These are phyloP conservation scores for Malurus leucopterus DNA, from an alignment of 2,797 vertebrate genomes.

Conservation along the genomic window DNA sequence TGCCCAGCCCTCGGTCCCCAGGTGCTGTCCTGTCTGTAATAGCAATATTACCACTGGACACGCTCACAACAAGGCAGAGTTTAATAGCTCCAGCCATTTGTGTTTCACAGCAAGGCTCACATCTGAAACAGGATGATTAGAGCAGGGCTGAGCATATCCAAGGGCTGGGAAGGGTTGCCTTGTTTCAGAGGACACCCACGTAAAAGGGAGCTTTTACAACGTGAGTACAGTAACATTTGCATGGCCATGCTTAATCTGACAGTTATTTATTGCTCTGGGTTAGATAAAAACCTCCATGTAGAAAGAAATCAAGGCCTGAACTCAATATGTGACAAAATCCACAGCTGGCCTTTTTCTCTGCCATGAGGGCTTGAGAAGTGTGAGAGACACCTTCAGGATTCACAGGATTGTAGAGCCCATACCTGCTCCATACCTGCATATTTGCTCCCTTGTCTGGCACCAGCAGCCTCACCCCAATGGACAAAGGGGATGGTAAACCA, in stretches of 20 bases:
- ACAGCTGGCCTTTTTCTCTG: conserved; percentile 66
- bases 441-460: not conserved
- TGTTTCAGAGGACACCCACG: conserved; percentile 38
- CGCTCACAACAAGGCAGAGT: not conserved
- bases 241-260: conserved; percentile 58
- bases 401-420: not conserved
- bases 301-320: conserved; percentile 38
- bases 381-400: not conserved
- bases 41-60: conserved; percentile 22
- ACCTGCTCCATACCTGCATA: not conserved
- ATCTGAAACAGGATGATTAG: conserved; percentile 39
- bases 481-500: rapidly evolving
- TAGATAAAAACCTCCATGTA: conserved; percentile 50
- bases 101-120: conserved; percentile 62
- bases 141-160: conserved; percentile 8
- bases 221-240: conserved; percentile 65
- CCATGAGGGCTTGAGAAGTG: not conserved
- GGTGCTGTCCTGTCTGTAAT: not conserved
- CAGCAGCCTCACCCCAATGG: not conserved
- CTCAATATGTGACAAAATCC: conserved; percentile 56
- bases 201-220: conserved; percentile 59
- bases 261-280: conserved; percentile 64
- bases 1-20: not conserved
- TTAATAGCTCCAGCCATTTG: conserved; percentile 48
- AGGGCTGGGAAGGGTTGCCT: conserved; percentile 24